A percentile compares a stretch with the other conserved stretches of the same genome.
Evolutionary conservation across 2,797 vertebrate genomes (phyloP).

Genomic region (Pseudochromis fuscus): DNA sequence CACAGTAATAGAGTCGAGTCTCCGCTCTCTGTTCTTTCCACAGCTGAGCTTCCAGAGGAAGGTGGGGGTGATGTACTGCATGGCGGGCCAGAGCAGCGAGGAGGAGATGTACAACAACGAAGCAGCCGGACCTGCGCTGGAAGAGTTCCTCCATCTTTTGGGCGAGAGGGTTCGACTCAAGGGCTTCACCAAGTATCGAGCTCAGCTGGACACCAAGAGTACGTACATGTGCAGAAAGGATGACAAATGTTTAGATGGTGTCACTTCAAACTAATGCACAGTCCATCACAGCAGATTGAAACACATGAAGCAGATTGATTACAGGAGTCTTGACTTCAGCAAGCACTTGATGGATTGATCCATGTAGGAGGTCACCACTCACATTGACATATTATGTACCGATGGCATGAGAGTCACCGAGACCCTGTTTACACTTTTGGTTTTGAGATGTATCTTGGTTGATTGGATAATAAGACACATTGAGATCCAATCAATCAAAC

Average conservation of each 20-base stretch:
- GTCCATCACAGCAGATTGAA: neutral
- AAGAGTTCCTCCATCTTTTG: slow-evolving; percentile 97
- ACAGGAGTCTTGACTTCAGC: neutral
- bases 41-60: slow-evolving; percentile 98
- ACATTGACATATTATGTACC: slow-evolving; percentile 7
- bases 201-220: slow-evolving; percentile 98
- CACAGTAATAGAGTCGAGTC: slow-evolving; percentile 1
- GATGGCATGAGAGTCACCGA: too few relatives aligned
- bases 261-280: neutral
- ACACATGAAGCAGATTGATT: slow-evolving; percentile 10
- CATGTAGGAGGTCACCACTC: neutral
- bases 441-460: too few relatives aligned
- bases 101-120: slow-evolving; percentile 99
- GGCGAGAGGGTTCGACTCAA: slow-evolving; percentile 96
- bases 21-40: slow-evolving; percentile 9
- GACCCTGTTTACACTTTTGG: too few relatives aligned
- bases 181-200: slow-evolving; percentile 97
- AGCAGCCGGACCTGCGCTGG: slow-evolving; percentile 92
- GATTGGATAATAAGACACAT: too few relatives aligned
- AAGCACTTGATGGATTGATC: slow-evolving; percentile 2
- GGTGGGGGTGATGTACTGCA: slow-evolving; percentile 99
- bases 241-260: neutral
- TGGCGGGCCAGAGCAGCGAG: slow-evolving; percentile 95
- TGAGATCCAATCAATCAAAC: too few relatives aligned
- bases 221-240: slow-evolving; percentile 63